These are phyloP conservation scores for Cataglyphis altisquamis DNA, from an alignment of 2,888 invertebrate species.

Conservation along the genomic window DNA sequence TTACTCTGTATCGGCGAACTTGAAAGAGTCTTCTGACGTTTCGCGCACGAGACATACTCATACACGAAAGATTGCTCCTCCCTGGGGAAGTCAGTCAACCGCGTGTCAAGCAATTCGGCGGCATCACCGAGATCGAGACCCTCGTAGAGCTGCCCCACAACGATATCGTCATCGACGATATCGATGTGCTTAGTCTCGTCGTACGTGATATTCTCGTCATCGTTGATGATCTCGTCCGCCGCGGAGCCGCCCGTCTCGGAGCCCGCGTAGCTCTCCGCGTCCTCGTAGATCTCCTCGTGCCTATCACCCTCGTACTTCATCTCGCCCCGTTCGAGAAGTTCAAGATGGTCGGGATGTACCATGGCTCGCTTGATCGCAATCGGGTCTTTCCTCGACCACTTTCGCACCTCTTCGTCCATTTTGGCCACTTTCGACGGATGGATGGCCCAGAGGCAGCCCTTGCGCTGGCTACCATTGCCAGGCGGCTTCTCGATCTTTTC, in stretches of 20 bases:
- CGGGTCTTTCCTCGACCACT: constrained; percentile 98
- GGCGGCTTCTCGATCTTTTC: constrained; percentile 98
- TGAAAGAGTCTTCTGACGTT: constrained; percentile 83
- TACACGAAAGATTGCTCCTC: constrained; percentile 79
- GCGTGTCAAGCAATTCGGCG: constrained; percentile 88
- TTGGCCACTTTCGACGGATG: constrained; percentile 97
- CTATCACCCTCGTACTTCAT: constrained; percentile 91
- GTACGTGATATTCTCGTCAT: constrained; percentile 82
- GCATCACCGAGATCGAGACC: constrained; percentile 91
- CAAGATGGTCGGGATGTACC: constrained; percentile 96
- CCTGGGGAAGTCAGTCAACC: constrained; percentile 84
- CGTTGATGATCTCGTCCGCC: constrained; percentile 86
- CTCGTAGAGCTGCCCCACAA: constrained; percentile 91
- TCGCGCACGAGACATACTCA: constrained; percentile 79
- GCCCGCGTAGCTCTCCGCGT: constrained; percentile 88
- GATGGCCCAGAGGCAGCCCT: constrained; percentile 98
- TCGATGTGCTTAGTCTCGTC: constrained; percentile 84
- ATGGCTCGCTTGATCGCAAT: constrained; percentile 96
- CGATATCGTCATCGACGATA: constrained; percentile 85
- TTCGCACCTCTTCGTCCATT: constrained; percentile 99
- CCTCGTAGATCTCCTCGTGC: constrained; percentile 89
- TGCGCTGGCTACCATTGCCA: constrained; percentile 94
- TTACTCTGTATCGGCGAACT: constrained; percentile 81
- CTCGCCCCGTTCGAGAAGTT: constrained; percentile 94
- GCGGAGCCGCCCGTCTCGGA: constrained; percentile 73